These are phyloP conservation scores for Pangasianodon gigas DNA, from an alignment of 2,113 vertebrate genomes.

Conservation along the genomic window DNA sequence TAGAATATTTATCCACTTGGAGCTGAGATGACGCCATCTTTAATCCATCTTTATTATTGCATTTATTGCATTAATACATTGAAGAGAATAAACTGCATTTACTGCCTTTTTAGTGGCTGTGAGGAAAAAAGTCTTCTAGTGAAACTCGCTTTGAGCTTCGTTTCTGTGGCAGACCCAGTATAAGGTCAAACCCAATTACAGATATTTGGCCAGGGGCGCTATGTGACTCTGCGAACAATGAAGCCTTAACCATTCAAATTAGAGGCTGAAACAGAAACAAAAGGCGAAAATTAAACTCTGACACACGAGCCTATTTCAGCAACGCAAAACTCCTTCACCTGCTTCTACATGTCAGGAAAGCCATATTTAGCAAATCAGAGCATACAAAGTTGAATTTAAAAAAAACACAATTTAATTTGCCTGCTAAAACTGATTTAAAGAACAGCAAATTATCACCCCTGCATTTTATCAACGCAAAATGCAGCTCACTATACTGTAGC, in stretches of 20 bases:
- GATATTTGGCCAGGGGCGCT: slow-evolving; percentile 73
- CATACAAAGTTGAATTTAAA: slow-evolving; percentile 20
- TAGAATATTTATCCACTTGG: slow-evolving; percentile 9
- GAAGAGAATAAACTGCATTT: slow-evolving; percentile 76
- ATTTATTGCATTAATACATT: background rate
- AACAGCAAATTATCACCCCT: slow-evolving; percentile 19
- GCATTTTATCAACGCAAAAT: slow-evolving; percentile 42
- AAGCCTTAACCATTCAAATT: slow-evolving; percentile 67
- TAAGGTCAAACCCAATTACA: slow-evolving; percentile 83
- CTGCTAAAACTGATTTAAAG: slow-evolving; percentile 42
- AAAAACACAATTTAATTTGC: slow-evolving; percentile 8
- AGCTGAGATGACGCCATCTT: background rate
- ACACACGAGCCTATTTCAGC: slow-evolving; percentile 77
- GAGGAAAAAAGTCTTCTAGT: slow-evolving; percentile 70
- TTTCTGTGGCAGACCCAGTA: slow-evolving; percentile 76
- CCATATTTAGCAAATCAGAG: slow-evolving; percentile 41
- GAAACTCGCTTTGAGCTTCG: slow-evolving; percentile 75
- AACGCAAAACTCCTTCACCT: slow-evolving; percentile 58
- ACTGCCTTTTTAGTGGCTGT: slow-evolving; percentile 63
- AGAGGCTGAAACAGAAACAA: slow-evolving; percentile 66
- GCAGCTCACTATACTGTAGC: slow-evolving; percentile 29
- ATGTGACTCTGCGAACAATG: slow-evolving; percentile 74
- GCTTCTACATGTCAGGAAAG: slow-evolving; percentile 34
- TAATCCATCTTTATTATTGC: slow-evolving; percentile 8
- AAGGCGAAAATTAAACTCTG: slow-evolving; percentile 63